Evolutionary conservation across 1,140 invertebrate species (phyloP), one percentile per base, ranked within the genome.

Genomic region (Pseudomyrmex sp.): DNA sequence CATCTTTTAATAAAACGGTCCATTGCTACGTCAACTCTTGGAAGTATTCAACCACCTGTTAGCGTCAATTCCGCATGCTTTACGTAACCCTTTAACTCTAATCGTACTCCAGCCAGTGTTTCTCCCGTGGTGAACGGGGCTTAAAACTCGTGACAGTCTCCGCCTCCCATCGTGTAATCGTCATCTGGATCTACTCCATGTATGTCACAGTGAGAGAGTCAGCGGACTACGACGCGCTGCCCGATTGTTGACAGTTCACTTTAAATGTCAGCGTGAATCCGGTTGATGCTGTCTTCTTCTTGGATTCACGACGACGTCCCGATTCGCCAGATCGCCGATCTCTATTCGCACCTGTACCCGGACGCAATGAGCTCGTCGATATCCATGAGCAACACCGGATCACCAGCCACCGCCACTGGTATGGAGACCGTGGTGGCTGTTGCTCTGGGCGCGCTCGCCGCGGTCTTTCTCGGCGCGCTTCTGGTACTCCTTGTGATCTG

Each of bases 381-480:
- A 66, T 92, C 92, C 20, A 88, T 93, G 73, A 92, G 85, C 70
- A 93, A 91, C 83, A 83, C 91, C 46, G 92, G 83, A 86, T 65
- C 91, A 12, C 82, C 88, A 7, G 56, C 88, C 72, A 88, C 88
- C 63, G 79, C 89, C 35, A 90, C 90, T 86, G 95, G 94, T 52
- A 96, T 96, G 94, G 96, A 97, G 92, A 95, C 96, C 65, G 95
- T 97, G n/a, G 96, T 97, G 12, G 96, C 96, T 46, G 95, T 96
- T 12, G 96, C 96, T 4, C 95, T 97, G 86, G 96, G 95, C 66
- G 95, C 96, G 23, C 92, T 97, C 44, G 95, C 95, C 68, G 95
- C 96, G 8, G 95, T 97, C 62, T 97, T 97, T 91, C 90, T 96
- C 52, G 96, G 95, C 62, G 96, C 96, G 7, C 93, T 97, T 62